Evolutionary conservation across 2,797 vertebrate species (phyloP), one percentile per base, ranked within the genome.

Genomic region (Pampus argenteus): DNA sequence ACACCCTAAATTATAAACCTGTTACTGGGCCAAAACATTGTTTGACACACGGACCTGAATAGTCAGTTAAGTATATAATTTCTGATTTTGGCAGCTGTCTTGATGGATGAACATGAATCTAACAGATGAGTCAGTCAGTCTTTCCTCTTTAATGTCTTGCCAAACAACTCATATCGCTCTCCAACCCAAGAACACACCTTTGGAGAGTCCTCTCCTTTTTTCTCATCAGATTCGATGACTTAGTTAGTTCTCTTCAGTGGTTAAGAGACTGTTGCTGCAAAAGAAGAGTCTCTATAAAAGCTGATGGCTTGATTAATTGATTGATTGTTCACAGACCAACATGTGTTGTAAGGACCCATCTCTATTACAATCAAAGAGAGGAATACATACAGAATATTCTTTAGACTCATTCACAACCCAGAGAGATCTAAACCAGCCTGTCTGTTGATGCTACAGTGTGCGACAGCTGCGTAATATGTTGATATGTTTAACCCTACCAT

Each of bases 61-160:
- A 9, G 49, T 28, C 52, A 34, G 10, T 13, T 11, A 3, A 29
- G 44, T 26, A 62, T 23, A 31, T 49, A 20, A 31, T 26, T 57
- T 55, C 23, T 56, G 31, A 68, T 18, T 38, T 11, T 54, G 6
- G 36, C 8, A 15, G 62, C 45, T 54, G 49, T 31, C 48, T 70
- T 73, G 75, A 80, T 71, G 52, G 67, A 66, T 50, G 68, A 67
- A 25, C 54, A 71, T 66, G 70, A 51, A 65, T 71, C 70, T 78
- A 57, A 83, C 57, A 36, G 62, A 83, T 81, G 76, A 86, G 74
- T 83, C 75, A 44, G 69, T 77, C 66, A 71, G 57, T 76, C 78
- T 74, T 69, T 65, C 44, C 40, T 40, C 62, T 77, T 62, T 83
- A 51, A 74, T 66, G 70, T 76, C 38, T 72, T 64, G 73, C 74